These are phyloP conservation scores for Glossosoma conforme DNA, from an alignment of 1,140 invertebrate species.

Conservation along the genomic window DNA sequence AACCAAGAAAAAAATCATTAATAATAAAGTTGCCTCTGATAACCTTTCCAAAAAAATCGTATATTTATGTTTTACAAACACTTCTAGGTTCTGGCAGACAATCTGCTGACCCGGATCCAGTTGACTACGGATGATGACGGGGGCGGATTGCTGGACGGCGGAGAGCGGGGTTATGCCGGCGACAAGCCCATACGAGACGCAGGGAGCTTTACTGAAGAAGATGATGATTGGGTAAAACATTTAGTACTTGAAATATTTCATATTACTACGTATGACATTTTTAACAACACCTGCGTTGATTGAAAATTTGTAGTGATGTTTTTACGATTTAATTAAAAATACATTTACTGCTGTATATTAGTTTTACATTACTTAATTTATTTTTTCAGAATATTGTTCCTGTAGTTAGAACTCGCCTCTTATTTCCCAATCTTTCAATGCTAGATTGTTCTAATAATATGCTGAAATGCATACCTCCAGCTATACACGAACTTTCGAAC, in stretches of 20 bases:
- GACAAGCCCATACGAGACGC: slow-evolving; percentile 34
- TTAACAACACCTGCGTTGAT: neutral
- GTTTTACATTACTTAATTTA: slow-evolving; percentile 17
- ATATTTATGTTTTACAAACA: too few relatives aligned
- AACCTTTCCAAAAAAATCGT: too few relatives aligned
- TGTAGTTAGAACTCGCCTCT: slow-evolving; percentile 59
- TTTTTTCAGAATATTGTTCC: slow-evolving; percentile 37
- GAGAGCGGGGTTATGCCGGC: slow-evolving; percentile 21
- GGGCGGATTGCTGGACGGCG: slow-evolving; percentile 28
- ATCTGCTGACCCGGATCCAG: slow-evolving; percentile 72
- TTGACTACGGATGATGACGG: slow-evolving; percentile 70
- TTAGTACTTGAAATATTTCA: neutral
- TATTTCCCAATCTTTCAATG: slow-evolving; percentile 94
- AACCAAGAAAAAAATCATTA: too few relatives aligned
- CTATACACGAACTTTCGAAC: slow-evolving; percentile 80
- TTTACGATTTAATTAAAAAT: too few relatives aligned
- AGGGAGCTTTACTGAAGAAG: slow-evolving; percentile 44
- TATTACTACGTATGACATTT: neutral
- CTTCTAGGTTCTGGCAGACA: slow-evolving; percentile 82
- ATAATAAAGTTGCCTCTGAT: too few relatives aligned
- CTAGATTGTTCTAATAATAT: slow-evolving; percentile 89
- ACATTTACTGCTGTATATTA: too few relatives aligned
- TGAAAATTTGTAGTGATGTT: too few relatives aligned
- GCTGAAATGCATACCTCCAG: slow-evolving; percentile 67
- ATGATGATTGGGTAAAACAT: slow-evolving; percentile 52